Base-by-base conservation (phyloP, 2,797 vertebrate genomes). In the Philypnodon macrostomus region DNA sequence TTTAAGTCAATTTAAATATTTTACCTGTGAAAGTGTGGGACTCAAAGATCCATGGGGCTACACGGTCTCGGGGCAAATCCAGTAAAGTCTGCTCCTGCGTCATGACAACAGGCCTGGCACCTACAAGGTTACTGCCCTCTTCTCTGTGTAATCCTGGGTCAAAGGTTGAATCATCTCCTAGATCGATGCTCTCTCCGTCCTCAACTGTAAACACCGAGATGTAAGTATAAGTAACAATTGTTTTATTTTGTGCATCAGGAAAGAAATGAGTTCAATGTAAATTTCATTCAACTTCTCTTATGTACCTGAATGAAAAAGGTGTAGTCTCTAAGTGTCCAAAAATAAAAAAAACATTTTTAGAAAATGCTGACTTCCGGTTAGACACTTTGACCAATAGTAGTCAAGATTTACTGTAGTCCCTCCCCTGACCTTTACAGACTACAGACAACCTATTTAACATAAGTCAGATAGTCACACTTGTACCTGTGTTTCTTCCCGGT, bases 71-170 rank as follows among this genome's bases (percentile, higher is more conserved):
- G 49, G 80, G 64, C 75, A 92, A 85, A 48, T 93, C 87, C 0
- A 91, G 72, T 59, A 91, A 56, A 18, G 73, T 79, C 1, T 74
- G 80, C 4, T 74, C 37, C 38, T 29, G 45, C 11, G 50, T 38
- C 18, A 39, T 26, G 0, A 30, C 36, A 0, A 58, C 11, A 4
- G 56, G 62, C 34, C 67, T 76, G 37, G 80, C 70, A 44, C 85
- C 81, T 33, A 93, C 40, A 51, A 94, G 78, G 44, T 90, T 87
- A 56, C 90, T 89, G 21, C 92, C 91, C 1, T 85, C 67, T 0
- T 70, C 40, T 11, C 49, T 47, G 29, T 32, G 50, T 24, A 24
- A 48, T 0, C 42, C 37, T 0, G 59, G 50, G 57, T 56, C 30
- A 0, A 69, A 71, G 36, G 4, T 11, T 3, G 42, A 34, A 4